phyloP scores from a whole-genome alignment of 2,888 invertebrate genomes.

The Acronicta aceris region DNA sequence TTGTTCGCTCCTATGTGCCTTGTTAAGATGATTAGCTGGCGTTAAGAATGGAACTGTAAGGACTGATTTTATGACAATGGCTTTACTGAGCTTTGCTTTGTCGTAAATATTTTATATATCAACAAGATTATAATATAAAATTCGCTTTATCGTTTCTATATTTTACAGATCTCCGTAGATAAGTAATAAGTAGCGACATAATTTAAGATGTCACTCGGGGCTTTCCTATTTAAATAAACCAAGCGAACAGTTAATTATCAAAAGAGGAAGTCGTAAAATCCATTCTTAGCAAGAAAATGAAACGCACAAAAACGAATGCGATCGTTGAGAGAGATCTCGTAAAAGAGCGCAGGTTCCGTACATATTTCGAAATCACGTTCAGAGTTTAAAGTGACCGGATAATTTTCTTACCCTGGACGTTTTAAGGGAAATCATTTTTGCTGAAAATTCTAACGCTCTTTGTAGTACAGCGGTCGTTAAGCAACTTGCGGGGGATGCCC shows the following conservation, averaged over 20 bases:
- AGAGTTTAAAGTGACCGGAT: slow-evolving; percentile 70
- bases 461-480: slow-evolving; percentile 71
- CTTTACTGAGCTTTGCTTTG: slow-evolving; percentile 31
- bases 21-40: slow-evolving; percentile 69
- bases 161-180: slow-evolving; percentile 7
- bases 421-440: slow-evolving; percentile 55
- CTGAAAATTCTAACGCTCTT: slow-evolving; percentile 61
- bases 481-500: slow-evolving; percentile 66
- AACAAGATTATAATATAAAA: slow-evolving; percentile 15
- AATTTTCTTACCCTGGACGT: slow-evolving; percentile 69
- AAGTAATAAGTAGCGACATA: slow-evolving; percentile 25
- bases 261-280: slow-evolving; percentile 79
- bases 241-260: slow-evolving; percentile 73
- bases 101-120: slow-evolving; percentile 33
- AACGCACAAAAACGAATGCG: slow-evolving; percentile 78
- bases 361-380: slow-evolving; percentile 74
- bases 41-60: slow-evolving; percentile 46
- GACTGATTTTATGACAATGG: slow-evolving; percentile 37
- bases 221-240: slow-evolving; percentile 59
- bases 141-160: slow-evolving; percentile 11
- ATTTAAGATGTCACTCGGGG: slow-evolving; percentile 42
- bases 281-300: slow-evolving; percentile 76
- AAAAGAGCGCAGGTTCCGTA: slow-evolving; percentile 68
- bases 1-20: slow-evolving; percentile 65
- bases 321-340: slow-evolving; percentile 66